Evolutionary conservation across 2,888 invertebrate genomes (phyloP), one percentile per base, ranked within the genome.

Genomic region (Brachyopa scutellaris): DNA sequence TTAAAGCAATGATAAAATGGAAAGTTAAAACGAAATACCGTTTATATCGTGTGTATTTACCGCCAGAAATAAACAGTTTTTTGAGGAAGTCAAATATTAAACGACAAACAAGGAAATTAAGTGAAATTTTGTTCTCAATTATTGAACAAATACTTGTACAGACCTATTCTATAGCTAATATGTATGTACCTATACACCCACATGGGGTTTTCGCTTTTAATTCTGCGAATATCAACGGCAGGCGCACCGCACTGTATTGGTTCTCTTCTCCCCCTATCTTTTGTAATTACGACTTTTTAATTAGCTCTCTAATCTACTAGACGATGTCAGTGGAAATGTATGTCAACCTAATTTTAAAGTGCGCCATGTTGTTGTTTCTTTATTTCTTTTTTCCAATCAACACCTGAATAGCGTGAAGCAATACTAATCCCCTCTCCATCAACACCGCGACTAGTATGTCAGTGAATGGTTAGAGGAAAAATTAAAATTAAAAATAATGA

Each of bases 231-330:
- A 33, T 40, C 7, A n/a, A 21, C 7, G n/a, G 5, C 29, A 15
- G 8, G 7, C 8, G n/a, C 2, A 8, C 7, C 11, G 15, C n/a
- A n/a, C n/a, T n/a, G n/a, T 13, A 9, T 9, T 38, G 26, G 49
- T 26, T 26, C 26, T 26, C 6, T 6, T 9, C 15, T 45, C 7
- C 38, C 36, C 67, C 42, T 74, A 61, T 70, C 77, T 64, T 55
- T 74, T 55, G 79, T 80, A 74, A 74, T 74, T 57, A 69, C 55
- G 38, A 47, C 55, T 55, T 80, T 80, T 74, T 5, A 80, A 74
- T 80, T 74, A 80, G 62, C 74, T 74, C 55, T 47, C 57, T 62
- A 69, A 80, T 74, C 79, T 69, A 21, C 59, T 49, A 74, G 62
- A 74, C 55, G 67, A 79, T 66, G 79, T 61, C 61, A 42, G 21